Conservation (phyloP, 2,113 vertebrate genomes). For the Cavia aperea region DNA sequence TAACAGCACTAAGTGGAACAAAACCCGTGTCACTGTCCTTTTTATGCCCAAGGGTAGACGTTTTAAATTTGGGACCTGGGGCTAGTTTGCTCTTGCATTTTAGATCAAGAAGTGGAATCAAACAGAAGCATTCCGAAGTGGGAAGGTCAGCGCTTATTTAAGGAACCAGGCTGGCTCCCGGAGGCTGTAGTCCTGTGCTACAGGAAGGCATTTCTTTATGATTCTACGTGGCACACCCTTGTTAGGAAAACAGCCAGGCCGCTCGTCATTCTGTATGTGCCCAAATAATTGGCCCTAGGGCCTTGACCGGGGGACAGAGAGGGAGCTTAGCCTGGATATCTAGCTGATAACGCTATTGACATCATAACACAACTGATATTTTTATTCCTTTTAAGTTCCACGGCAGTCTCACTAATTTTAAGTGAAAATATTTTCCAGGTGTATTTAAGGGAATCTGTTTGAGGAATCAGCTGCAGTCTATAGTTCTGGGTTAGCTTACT, state of each 20-base stretch:
- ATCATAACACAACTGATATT: not conserved
- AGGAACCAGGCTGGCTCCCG: rapidly evolving
- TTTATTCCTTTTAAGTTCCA: not conserved
- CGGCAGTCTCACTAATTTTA: not conserved
- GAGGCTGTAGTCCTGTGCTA: rapidly evolving
- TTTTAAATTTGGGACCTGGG: not conserved
- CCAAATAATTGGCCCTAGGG: not conserved
- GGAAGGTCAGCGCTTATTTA: not conserved
- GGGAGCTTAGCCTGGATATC: not conserved
- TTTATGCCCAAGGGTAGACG: not conserved
- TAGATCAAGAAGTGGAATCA: not conserved
- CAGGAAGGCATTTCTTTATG: not conserved
- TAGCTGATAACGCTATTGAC: not conserved
- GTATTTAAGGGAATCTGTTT: not conserved
- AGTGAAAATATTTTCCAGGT: constrained; percentile 19
- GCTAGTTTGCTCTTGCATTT: not conserved
- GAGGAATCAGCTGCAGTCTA: not conserved
- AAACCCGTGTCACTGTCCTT: not conserved
- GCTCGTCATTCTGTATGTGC: not conserved
- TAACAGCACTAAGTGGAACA: not conserved
- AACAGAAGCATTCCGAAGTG: not conserved
- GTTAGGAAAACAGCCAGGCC: not conserved
- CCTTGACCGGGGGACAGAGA: rapidly evolving
- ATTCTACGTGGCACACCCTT: not conserved
- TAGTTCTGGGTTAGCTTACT: not conserved